A percentile compares a stretch with the other conserved stretches of the same genome.
These are phyloP conservation scores for Clusia tigrina DNA, from an alignment of 2,888 invertebrate genomes.

Conservation along the genomic window DNA sequence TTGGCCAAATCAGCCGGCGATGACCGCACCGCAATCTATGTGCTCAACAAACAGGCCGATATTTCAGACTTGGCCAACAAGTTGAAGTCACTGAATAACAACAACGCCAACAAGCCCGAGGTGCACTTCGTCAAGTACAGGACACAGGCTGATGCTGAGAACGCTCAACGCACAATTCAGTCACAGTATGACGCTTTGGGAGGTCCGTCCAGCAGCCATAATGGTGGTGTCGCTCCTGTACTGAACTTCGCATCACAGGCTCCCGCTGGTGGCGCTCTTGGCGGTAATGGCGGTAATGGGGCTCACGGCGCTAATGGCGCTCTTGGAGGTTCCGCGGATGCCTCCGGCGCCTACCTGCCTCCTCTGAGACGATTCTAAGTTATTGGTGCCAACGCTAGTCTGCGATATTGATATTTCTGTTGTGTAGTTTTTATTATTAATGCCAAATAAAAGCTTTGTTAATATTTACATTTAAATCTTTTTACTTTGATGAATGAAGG, in stretches of 20 bases:
- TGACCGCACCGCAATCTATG: conserved; percentile 56
- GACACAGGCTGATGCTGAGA: conserved; percentile 53
- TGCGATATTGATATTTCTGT: no score
- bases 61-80: conserved; percentile 43
- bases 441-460: no score
- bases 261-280: conserved; percentile 26
- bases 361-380: conserved; percentile 47
- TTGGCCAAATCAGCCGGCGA: conserved; percentile 51
- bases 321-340: no score
- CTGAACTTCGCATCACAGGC: conserved; percentile 40
- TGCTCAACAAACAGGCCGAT: conserved; percentile 54
- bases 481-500: no score
- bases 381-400: no score
- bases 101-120: conserved; percentile 48
- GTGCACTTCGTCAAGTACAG: conserved; percentile 58
- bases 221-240: conserved; percentile 54
- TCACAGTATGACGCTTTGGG: conserved; percentile 53
- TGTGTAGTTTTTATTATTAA: no score
- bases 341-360: no score
- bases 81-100: conserved; percentile 38
- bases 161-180: conserved; percentile 55
- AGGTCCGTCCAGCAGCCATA: conserved; percentile 48
- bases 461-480: no score
- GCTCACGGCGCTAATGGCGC: no score
- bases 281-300: no score